phyloP scores from a whole-genome alignment of 1,140 invertebrate species.

The Apis cerana region DNA sequence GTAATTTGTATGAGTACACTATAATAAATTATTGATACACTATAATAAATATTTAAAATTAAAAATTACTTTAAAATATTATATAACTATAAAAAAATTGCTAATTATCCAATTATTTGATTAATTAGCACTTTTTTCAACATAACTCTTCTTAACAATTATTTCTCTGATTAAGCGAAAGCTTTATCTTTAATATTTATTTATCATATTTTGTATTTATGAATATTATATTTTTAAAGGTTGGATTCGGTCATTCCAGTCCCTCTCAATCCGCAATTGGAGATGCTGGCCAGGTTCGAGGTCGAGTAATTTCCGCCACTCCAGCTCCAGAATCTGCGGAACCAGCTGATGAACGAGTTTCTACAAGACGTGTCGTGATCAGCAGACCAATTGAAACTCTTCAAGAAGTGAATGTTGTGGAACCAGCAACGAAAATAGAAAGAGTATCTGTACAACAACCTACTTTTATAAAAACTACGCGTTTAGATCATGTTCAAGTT shows the following conservation, averaged over 20 bases:
- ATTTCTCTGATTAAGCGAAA: background rate
- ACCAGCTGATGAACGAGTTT: constrained; percentile 82
- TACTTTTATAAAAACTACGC: constrained; percentile 80
- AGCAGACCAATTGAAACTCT: constrained; percentile 84
- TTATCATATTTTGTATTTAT: background rate
- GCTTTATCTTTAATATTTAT: no score
- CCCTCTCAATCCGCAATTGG: constrained; percentile 64
- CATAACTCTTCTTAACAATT: no score
- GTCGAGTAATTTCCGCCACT: constrained; percentile 83
- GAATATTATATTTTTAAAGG: constrained; percentile 45
- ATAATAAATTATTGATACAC: no score
- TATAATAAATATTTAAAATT: no score
- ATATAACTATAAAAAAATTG: no score
- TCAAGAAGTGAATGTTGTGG: constrained; percentile 83
- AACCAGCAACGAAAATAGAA: constrained; percentile 83
- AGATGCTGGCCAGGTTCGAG: constrained; percentile 76
- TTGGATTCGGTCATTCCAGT: constrained; percentile 75
- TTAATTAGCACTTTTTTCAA: no score
- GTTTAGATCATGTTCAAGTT: constrained; percentile 77
- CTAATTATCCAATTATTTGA: no score
- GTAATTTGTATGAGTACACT: no score
- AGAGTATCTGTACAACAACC: constrained; percentile 79
- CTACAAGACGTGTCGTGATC: constrained; percentile 84
- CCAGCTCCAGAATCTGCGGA: constrained; percentile 81
- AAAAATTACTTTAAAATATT: no score